Percentiles rank a stretch among this genome's conserved stretches.
phyloP scores from a whole-genome alignment of 2,888 invertebrate genomes.

The Agrochola lychnidis region DNA sequence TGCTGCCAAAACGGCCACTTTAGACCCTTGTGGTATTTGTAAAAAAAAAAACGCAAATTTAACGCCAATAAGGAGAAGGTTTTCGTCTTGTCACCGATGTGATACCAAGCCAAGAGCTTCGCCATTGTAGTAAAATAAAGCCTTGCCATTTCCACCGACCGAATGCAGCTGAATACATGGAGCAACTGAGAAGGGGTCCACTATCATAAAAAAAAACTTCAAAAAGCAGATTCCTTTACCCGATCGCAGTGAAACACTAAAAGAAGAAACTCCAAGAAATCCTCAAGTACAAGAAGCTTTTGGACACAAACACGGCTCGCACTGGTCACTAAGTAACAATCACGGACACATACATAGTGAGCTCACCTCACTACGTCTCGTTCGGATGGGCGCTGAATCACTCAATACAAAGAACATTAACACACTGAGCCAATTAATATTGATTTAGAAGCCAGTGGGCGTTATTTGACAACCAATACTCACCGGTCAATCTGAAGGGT shows the following conservation, averaged over 20 bases:
- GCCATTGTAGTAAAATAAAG: too few relatives aligned
- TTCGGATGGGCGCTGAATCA: slow-evolving; percentile 55
- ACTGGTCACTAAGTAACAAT: slow-evolving; percentile 40
- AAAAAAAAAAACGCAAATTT: too few relatives aligned
- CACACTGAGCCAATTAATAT: slow-evolving; percentile 73
- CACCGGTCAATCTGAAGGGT: slow-evolving; percentile 26
- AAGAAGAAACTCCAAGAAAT: neutral
- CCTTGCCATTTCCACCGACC: neutral
- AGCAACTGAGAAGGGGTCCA: neutral
- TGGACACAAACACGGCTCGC: slow-evolving; percentile 39
- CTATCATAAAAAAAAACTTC: neutral
- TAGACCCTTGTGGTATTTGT: too few relatives aligned
- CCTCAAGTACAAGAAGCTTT: neutral
- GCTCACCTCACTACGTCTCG: slow-evolving; percentile 53
- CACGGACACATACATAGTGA: slow-evolving; percentile 47
- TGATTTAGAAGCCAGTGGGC: slow-evolving; percentile 74
- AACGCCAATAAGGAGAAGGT: neutral
- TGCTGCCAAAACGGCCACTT: too few relatives aligned
- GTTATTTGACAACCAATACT: slow-evolving; percentile 55
- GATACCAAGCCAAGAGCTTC: neutral
- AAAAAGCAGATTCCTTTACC: slow-evolving; percentile 27
- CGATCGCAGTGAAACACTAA: neutral
- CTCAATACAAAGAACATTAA: slow-evolving; percentile 58
- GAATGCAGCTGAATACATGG: neutral
- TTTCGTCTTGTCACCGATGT: neutral